Evolutionary conservation across 2,113 vertebrate genomes (phyloP).

Genomic region (Mormyrus lacerda): DNA sequence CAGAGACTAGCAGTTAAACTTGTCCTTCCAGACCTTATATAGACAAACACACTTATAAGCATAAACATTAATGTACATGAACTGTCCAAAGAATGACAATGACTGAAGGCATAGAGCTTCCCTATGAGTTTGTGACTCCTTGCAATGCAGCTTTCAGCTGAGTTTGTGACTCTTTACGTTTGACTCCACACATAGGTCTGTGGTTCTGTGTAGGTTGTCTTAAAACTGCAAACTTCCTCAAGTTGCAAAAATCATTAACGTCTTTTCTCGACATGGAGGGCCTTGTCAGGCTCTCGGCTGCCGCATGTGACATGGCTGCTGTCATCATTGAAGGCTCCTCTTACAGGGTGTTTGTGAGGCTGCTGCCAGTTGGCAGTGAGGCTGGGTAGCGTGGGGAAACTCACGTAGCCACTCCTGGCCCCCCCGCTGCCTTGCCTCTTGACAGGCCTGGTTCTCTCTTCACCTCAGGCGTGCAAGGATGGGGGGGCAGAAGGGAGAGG

Average conservation of each 20-base stretch:
- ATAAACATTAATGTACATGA: not conserved
- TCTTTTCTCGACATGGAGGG: not conserved
- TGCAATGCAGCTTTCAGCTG: not conserved
- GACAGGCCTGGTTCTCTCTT: not conserved
- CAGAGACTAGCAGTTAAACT: not conserved
- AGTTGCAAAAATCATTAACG: not conserved
- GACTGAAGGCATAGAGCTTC: not conserved
- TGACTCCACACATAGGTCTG: not conserved
- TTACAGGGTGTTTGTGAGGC: slow-evolving; percentile 13
- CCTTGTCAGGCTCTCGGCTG: not conserved
- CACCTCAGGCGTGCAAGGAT: not conserved
- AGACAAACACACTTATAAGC: not conserved
- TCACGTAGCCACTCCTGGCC: slow-evolving; percentile 42
- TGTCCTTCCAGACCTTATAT: not conserved
- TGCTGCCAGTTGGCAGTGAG: slow-evolving; percentile 37
- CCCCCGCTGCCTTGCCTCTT: not conserved
- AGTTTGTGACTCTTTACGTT: not conserved
- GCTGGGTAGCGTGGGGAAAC: slow-evolving; percentile 35
- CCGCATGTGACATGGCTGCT: not conserved
- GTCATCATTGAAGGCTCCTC: slow-evolving; percentile 34
- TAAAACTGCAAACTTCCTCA: not conserved
- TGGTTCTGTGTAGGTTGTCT: not conserved
- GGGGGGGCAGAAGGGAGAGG: not conserved
- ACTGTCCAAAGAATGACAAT: not conserved
- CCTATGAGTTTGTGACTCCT: not conserved